These are phyloP conservation scores for Saccostrea glomerata DNA, from an alignment of 1,140 invertebrate genomes.

Conservation along the genomic window DNA sequence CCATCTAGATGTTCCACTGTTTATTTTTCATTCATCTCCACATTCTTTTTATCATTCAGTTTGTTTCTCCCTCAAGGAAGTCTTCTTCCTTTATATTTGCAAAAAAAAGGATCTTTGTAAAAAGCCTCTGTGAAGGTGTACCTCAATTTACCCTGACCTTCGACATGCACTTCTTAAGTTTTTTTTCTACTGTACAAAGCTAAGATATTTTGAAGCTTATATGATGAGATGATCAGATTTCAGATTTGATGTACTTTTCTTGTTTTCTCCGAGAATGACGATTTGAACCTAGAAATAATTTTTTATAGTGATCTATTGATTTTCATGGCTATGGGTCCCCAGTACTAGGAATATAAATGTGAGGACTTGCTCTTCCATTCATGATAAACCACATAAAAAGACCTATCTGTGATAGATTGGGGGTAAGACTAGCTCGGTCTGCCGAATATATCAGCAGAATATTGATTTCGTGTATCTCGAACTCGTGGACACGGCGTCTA, in stretches of 20 bases:
- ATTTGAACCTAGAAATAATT: no score
- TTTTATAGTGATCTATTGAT: no score
- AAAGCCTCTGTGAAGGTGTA: neutral
- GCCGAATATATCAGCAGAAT: neutral
- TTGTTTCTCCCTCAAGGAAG: neutral
- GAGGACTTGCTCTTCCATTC: neutral
- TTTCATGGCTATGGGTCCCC: no score
- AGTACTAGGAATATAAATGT: no score
- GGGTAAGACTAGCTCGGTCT: neutral
- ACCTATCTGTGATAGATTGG: neutral
- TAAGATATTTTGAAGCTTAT: neutral
- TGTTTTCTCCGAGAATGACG: no score
- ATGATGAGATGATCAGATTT: no score
- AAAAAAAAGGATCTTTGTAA: no score
- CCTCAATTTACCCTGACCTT: neutral
- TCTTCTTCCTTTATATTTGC: no score
- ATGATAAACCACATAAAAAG: neutral
- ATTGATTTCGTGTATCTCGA: neutral
- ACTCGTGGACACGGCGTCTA: neutral
- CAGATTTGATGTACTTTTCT: no score
- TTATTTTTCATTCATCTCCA: slow-evolving; percentile 3
- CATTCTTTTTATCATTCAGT: neutral
- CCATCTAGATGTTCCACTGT: neutral
- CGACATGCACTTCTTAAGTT: neutral
- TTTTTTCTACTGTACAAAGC: neutral